A percentile compares a stretch with the other conserved stretches of the same genome.
Conservation (phyloP, 2,113 vertebrate species). For the Coptodon rendalli region DNA sequence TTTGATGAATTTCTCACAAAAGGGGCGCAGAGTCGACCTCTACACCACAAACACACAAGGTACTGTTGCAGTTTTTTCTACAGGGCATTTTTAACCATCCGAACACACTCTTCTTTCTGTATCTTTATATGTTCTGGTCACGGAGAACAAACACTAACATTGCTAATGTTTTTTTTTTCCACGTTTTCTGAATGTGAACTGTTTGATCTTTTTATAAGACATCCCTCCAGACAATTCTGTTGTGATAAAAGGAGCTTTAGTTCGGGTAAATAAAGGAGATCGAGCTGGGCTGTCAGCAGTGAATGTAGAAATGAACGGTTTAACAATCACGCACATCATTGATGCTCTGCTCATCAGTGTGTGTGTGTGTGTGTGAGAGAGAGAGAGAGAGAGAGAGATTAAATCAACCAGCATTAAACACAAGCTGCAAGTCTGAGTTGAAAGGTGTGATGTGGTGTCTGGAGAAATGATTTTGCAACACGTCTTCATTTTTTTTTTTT, state of each 20-base stretch:
- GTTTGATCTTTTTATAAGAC: conserved; percentile 22
- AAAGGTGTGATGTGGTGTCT: neutral
- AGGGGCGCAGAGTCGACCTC: neutral
- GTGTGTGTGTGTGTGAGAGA: neutral
- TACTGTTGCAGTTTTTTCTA: conserved; percentile 56
- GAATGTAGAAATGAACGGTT: conserved; percentile 57
- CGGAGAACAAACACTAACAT: conserved; percentile 7
- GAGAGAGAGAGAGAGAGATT: neutral
- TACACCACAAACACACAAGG: conserved; percentile 3
- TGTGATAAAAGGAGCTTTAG: conserved; percentile 37
- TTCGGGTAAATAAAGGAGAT: neutral
- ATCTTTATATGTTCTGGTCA: conserved; percentile 7
- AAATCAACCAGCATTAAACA: conserved; percentile 48
- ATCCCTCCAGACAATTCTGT: conserved; percentile 34
- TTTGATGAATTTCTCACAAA: conserved; percentile 13
- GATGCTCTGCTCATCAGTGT: conserved; percentile 35
- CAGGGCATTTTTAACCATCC: conserved; percentile 48
- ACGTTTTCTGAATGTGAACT: conserved; percentile 50
- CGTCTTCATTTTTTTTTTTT: neutral
- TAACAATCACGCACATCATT: conserved; percentile 6
- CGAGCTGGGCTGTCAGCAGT: conserved; percentile 33
- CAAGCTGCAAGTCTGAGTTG: neutral
- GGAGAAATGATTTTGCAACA: neutral
- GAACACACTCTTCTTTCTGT: neutral
- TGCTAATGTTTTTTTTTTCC: neutral